A percentile compares a stretch with the other conserved stretches of the same genome.
Evolutionary conservation across 2,113 vertebrate genomes (phyloP).

Genomic region (Aix galericulata): DNA sequence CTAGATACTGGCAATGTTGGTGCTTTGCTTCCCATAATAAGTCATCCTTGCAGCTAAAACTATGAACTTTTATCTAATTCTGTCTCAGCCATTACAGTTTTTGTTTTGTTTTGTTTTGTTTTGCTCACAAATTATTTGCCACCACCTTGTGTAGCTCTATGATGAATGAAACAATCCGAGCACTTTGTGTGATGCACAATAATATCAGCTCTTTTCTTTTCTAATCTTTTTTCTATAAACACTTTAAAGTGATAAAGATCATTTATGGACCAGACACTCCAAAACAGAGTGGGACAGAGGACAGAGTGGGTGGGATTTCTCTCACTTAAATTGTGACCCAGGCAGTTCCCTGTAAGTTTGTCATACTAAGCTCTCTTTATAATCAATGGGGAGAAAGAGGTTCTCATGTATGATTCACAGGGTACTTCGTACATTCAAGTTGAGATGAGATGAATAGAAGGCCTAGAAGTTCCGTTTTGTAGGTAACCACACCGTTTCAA

Average conservation of each 20-base stretch:
- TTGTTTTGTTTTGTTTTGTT: too few relatives aligned
- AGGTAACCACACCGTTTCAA: neutral
- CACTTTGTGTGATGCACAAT: neutral
- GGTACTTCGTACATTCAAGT: neutral
- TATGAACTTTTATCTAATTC: neutral
- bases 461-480: neutral
- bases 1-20: neutral
- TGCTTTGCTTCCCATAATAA: neutral
- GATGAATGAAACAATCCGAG: neutral
- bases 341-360: neutral
- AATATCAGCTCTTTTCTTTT: neutral
- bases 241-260: neutral
- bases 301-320: neutral
- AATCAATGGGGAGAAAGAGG: neutral
- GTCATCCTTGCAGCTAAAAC: neutral
- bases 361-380: neutral
- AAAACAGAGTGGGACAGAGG: neutral
- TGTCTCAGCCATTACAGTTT: neutral
- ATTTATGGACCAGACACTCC: neutral
- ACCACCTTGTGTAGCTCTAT: neutral
- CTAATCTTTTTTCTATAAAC: neutral
- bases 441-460: neutral
- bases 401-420: constrained; percentile 6
- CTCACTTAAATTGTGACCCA: neutral
- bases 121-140: neutral